These are phyloP conservation scores for Urocyon cinereoargenteus DNA, from an alignment of 2,797 vertebrate species.

Conservation along the genomic window DNA sequence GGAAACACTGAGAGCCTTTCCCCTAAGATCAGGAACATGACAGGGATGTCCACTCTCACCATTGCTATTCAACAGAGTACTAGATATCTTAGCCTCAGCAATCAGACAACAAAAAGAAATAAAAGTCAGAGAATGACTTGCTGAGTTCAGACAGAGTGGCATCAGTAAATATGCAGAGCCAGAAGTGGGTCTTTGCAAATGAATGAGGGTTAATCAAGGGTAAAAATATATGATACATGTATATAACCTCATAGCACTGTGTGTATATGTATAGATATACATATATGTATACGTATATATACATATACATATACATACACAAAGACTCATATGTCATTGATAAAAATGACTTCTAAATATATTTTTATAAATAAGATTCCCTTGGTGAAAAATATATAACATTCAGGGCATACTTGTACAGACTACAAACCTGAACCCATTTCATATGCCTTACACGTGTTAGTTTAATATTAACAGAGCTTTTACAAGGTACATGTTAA, in stretches of 20 bases:
- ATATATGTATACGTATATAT: not conserved
- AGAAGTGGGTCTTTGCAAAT: constrained; percentile 2
- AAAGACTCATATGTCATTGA: not conserved
- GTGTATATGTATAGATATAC: not conserved
- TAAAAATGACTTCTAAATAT: constrained; percentile 28
- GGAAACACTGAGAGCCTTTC: too few species aligned
- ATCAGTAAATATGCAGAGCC: not conserved
- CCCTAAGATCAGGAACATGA: too few species aligned
- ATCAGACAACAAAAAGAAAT: too few species aligned
- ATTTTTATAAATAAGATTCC: not conserved
- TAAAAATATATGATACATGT: not conserved
- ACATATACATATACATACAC: not conserved
- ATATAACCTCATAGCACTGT: not conserved
- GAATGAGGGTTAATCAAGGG: constrained; percentile 22
- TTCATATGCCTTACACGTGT: not conserved
- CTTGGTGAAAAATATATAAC: not conserved
- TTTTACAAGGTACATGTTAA: not conserved
- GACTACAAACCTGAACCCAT: not conserved
- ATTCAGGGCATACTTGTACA: not conserved
- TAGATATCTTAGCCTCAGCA: too few species aligned
- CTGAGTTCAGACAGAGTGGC: not conserved
- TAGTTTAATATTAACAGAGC: not conserved
- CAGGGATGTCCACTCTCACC: too few species aligned
- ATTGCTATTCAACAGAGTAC: too few species aligned
- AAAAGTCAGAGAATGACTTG: not conserved